Evolutionary conservation across 2,888 invertebrate genomes (phyloP).

Genomic region (Miltochrista miniata): DNA sequence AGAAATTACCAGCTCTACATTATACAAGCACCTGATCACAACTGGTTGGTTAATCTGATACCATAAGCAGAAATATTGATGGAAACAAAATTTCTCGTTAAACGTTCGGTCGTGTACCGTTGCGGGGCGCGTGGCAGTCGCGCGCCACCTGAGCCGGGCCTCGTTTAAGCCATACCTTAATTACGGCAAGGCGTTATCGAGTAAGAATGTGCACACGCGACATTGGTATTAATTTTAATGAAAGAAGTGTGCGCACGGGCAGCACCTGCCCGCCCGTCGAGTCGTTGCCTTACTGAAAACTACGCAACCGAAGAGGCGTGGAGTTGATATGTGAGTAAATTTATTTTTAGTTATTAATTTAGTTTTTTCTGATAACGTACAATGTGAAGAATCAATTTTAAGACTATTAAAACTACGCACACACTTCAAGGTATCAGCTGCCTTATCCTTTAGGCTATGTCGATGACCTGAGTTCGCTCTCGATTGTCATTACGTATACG

Average conservation of each 20-base stretch:
- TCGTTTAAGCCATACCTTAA: constrained; percentile 75
- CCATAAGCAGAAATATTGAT: constrained; percentile 65
- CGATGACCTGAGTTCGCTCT: too few relatives aligned
- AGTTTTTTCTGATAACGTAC: background rate
- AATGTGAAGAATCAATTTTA: too few relatives aligned
- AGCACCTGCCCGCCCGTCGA: constrained; percentile 67
- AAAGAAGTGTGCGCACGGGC: constrained; percentile 78
- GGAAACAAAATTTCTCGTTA: constrained; percentile 63
- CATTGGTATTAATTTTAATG: constrained; percentile 84
- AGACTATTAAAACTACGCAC: too few relatives aligned
- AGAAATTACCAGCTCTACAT: constrained; percentile 2
- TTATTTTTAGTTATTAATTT: background rate
- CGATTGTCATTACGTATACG: too few relatives aligned
- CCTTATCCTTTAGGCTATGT: too few relatives aligned
- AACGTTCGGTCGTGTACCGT: constrained; percentile 58
- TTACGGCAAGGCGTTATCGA: constrained; percentile 81
- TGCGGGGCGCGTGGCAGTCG: constrained; percentile 68
- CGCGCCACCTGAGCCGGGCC: constrained; percentile 39
- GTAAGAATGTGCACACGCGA: constrained; percentile 84
- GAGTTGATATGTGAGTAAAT: constrained; percentile 10
- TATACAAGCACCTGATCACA: constrained; percentile 12
- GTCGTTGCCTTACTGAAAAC: constrained; percentile 72
- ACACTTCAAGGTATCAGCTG: too few relatives aligned
- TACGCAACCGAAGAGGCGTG: constrained; percentile 32
- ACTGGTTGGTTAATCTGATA: constrained; percentile 58